Conservation (phyloP, 2,888 invertebrate genomes). For the Brenthis daphne region DNA sequence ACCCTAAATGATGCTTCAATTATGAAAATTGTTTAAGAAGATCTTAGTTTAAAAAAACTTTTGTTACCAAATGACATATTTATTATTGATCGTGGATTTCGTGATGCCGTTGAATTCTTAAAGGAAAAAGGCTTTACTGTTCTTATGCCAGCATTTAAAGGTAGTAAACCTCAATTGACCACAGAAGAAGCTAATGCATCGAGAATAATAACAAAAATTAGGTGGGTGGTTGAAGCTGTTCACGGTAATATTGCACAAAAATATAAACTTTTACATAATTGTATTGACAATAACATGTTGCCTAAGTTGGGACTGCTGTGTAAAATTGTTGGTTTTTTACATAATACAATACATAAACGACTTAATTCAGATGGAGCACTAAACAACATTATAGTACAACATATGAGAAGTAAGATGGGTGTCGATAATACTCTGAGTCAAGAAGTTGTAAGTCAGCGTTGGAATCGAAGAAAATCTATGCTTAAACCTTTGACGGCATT, state of each 20-base stretch:
- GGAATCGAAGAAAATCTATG: too few relatives aligned
- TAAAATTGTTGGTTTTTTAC: background rate
- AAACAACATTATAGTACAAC: too few relatives aligned
- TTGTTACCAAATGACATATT: conserved; percentile 2
- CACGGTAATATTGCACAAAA: conserved; percentile 6
- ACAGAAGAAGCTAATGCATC: conserved; percentile 9
- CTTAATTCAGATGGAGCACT: too few relatives aligned
- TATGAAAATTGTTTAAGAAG: background rate
- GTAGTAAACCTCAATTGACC: background rate
- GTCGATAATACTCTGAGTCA: too few relatives aligned
- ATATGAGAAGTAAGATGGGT: too few relatives aligned
- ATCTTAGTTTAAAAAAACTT: background rate
- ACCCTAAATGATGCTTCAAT: conserved; percentile 11
- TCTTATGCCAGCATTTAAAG: conserved; percentile 10
- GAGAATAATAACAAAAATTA: conserved; percentile 1
- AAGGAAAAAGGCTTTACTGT: background rate
- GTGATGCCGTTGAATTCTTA: conserved; percentile 1
- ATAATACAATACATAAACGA: background rate
- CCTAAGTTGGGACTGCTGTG: background rate
- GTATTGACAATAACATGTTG: background rate
- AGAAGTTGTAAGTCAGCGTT: too few relatives aligned
- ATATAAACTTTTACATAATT: background rate
- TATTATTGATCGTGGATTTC: conserved; percentile 2
- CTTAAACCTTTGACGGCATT: too few relatives aligned
- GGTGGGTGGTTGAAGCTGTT: conserved; percentile 13